Evolutionary conservation across 2,797 vertebrate genomes (phyloP), one percentile per base, ranked within the genome.

Genomic region (Eleutherodactylus coqui): DNA sequence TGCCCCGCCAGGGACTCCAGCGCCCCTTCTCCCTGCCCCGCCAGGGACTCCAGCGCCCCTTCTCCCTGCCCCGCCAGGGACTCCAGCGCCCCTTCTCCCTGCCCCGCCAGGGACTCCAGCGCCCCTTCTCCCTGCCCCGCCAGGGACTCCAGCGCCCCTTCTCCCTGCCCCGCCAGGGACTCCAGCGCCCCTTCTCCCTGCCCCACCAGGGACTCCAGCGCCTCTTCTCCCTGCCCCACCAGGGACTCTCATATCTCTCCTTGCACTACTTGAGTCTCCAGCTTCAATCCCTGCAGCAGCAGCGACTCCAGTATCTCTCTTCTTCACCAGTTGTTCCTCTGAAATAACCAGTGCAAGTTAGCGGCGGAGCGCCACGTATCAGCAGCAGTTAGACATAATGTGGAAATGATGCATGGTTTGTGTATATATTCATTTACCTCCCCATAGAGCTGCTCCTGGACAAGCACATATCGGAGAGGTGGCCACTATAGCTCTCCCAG

Each of bases 371-470:
- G 34, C 49, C 45, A 45, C 21, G 21, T 43, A 79, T 73, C 60
- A 70, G 47, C 45, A 62, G 72, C 32, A 45, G 43, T 69, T 53
- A 43, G 32, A 51, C 45, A 34, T 5, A 38, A 67, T 47, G 60
- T 55, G 19, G 62, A 51, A 67, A 76, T 1, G 24, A 47, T 67
- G 51, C 53, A 76, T 64, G 41, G 41, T 84, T 77, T 77, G 38
- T 64, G 72, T 84, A 84, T 67, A 69, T 77, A 53, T 78, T 77
- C 47, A 55, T 85, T 53, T 53, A 34, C 83, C 43, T 78, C 83
- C 83, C 83, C 43, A 13, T 53, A 85, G 83, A 69, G 38, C 60
- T 0, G 13, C 13, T 85, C 75, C 70, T 78, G 83, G 83, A 69
- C 32, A 27, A 47, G 75, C 51, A 38, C 43, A 11, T 2, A 0